Percentiles rank a stretch among this genome's conserved stretches.
Conservation (phyloP, 1,140 invertebrate genomes). For the Macrotrachela quadricornifera region DNA sequence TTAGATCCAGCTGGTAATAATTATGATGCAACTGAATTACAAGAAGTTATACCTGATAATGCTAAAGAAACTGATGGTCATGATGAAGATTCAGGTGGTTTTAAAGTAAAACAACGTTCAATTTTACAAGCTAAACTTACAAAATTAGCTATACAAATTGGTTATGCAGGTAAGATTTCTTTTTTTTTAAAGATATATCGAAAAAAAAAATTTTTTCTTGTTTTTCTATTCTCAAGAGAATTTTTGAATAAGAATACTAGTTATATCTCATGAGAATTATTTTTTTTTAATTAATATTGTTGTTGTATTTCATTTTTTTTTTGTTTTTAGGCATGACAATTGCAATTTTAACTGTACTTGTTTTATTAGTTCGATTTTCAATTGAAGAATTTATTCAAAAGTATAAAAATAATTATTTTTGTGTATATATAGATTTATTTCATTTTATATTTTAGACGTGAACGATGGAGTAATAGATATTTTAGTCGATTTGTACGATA, state of each 20-base stretch:
- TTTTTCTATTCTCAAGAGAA: too few species aligned
- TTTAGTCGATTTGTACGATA: conserved; percentile 69
- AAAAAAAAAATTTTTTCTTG: too few species aligned
- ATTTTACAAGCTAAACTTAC: conserved; percentile 95
- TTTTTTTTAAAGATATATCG: not conserved
- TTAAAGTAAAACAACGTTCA: conserved; percentile 52
- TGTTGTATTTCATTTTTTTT: too few species aligned
- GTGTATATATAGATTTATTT: conserved; percentile 60
- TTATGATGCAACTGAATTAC: not conserved
- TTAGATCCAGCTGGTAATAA: not conserved
- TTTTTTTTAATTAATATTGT: too few species aligned
- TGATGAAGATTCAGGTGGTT: too few species aligned
- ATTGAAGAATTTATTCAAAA: conserved; percentile 63
- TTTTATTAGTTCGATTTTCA: conserved; percentile 82
- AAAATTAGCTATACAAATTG: conserved; percentile 94
- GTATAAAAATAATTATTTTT: conserved; percentile 41
- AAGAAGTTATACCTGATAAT: not conserved
- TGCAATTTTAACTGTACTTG: conserved; percentile 81
- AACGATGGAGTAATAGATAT: not conserved
- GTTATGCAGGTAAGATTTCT: conserved; percentile 66
- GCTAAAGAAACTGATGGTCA: not conserved
- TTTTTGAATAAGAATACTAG: too few species aligned
- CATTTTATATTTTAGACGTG: too few species aligned
- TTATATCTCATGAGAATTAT: too few species aligned
- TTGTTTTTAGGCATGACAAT: conserved; percentile 57